Conservation (phyloP, 92 coral and sea anemone genomes). For the Paramuricea clavata region DNA sequence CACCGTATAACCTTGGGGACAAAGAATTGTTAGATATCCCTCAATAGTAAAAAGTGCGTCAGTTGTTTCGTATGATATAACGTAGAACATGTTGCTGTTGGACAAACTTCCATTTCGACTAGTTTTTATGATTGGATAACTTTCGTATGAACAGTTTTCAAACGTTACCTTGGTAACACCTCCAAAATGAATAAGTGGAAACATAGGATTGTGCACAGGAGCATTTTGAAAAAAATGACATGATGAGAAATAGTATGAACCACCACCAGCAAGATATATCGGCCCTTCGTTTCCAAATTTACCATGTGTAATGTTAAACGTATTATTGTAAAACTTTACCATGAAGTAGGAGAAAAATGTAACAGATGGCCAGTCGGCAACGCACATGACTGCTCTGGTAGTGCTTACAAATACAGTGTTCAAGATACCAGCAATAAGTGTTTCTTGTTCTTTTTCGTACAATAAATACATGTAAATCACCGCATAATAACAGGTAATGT, state of each 20-base stretch:
- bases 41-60: not conserved
- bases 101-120: not conserved
- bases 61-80: not conserved
- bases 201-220: not conserved
- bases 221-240: no score
- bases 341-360: no score
- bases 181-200: not conserved
- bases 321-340: not conserved
- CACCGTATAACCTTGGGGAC: slow-evolving; percentile 9
- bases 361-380: not conserved
- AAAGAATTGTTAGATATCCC: not conserved
- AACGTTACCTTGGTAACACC: no score
- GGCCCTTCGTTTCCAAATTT: not conserved
- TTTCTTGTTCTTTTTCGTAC: not conserved
- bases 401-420: not conserved
- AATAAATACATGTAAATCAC: not conserved
- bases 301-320: not conserved
- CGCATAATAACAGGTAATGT: not conserved
- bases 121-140: not conserved
- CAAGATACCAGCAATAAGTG: not conserved
- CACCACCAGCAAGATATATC: not conserved
- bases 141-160: not conserved
- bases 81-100: not conserved
- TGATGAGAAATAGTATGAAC: no score
- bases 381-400: not conserved